Conservation (phyloP, 2,113 vertebrate genomes). For the Trichomycterus rosablanca region DNA sequence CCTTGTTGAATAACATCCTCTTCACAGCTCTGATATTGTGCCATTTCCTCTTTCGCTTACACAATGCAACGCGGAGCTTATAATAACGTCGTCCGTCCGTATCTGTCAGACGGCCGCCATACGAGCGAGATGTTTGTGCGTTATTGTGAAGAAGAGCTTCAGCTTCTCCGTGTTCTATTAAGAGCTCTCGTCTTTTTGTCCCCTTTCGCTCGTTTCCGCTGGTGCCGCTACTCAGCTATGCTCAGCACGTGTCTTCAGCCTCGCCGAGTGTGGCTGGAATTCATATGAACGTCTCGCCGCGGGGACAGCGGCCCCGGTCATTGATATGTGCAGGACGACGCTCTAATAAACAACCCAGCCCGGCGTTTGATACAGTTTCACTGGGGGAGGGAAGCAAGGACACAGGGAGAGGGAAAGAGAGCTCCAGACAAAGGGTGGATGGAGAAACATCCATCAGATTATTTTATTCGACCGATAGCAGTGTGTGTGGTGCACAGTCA, state of each 20-base stretch:
- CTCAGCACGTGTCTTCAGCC: conserved; percentile 64
- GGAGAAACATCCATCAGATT: conserved; percentile 44
- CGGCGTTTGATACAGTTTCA: conserved; percentile 68
- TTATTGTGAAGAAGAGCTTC: conserved; percentile 29
- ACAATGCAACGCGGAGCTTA: conserved; percentile 2
- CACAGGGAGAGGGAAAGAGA: conserved; percentile 42
- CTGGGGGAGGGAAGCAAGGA: conserved; percentile 41
- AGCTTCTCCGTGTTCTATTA: conserved; percentile 34
- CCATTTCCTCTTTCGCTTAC: conserved; percentile 12
- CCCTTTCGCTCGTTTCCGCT: conserved; percentile 38
- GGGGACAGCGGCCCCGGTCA: conserved; percentile 62
- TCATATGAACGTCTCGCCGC: conserved; percentile 65
- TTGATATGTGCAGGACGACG: conserved; percentile 73
- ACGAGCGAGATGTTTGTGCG: conserved; percentile 13
- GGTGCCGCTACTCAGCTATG: conserved; percentile 63
- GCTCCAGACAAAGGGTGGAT: conserved; percentile 50
- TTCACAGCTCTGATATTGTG: conserved; percentile 32
- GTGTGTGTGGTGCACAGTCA: too few species aligned
- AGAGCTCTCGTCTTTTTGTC: conserved; percentile 28
- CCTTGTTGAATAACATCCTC: conserved; percentile 16
- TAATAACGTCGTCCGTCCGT: conserved; percentile 24
- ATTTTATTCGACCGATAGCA: too few species aligned
- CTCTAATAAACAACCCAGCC: conserved; percentile 71
- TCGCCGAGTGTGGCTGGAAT: conserved; percentile 72
- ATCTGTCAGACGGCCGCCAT: conserved; percentile 22